Evolutionary conservation across 2,888 invertebrate genomes (phyloP), one percentile per base, ranked within the genome.

Genomic region (Celastrina argiolus): DNA sequence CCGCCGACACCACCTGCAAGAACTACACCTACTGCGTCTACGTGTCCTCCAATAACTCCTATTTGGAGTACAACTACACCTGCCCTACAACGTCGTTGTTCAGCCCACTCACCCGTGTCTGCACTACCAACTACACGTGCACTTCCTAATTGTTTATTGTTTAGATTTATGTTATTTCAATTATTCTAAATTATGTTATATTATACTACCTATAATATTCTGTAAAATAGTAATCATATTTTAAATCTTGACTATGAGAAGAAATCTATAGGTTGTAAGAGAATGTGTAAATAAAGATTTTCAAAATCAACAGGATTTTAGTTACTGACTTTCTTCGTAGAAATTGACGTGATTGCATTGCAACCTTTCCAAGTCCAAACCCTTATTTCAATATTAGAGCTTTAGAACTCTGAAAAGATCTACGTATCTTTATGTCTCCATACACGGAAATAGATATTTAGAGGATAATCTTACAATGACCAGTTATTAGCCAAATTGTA

Each of bases 21-120:
- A 16, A 36, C 7, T 61, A 63, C 18, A 39, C 61, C 34, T 22
- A 22, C 36, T 63, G 63, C 26, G 22, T 39, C 22, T 58, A 58
- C 56, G 31, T 58, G 2, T 28, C 56, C n/a, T 7, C 28, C 16
- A 16, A 28, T 7, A n/a, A n/a, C 7, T 31, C 56, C 56, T 28
- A 14, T 16, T 31, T 31, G n/a, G 56, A 14, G 14, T 58, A 58
- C 56, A 31, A 16, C 31, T 58, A 58, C 56, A 58, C 56, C 26
- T 31, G 31, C 31, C 31, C 56, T 2, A 58, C 31, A 2, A 31
- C 56, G 7, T 16, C 56, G 18, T n/a, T 58, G n/a, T 58, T 58
- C 31, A 31, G 10, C 31, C 31, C 31, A n/a, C 14, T 31, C 16
- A n/a, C 8, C 14, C 31, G n/a, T 7, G 31, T 28, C n/a, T 58